Evolutionary conservation across 1,140 invertebrate genomes (phyloP), one percentile per base, ranked within the genome.

Genomic region (Orchesella cincta): DNA sequence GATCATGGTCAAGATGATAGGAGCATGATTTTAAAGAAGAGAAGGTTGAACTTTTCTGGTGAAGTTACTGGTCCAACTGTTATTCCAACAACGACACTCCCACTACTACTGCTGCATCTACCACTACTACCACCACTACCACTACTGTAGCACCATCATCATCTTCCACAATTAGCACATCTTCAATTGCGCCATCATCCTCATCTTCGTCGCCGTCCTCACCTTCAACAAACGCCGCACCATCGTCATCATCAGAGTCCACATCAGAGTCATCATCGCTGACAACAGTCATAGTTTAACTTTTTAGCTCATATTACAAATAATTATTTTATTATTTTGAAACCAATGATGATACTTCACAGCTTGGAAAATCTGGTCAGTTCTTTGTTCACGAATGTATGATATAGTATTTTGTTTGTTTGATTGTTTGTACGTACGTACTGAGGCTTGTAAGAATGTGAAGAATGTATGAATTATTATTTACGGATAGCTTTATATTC

Each of bases 311-410:
- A 31, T 18, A 3, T 57, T 57, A 57, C 29, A 67, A 67, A 31
- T 8, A 67, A 23, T 67, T 14, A 31, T 14, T 67, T 67, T 67
- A 31, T 18, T 18, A 67, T 31, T 31, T 2, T n/a, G 8, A 67
- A 67, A 67, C 31, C 31, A 67, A 31, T 67, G 26, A 46, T 12
- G 8, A 12, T 46, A 46, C 39, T 46, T 46, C 20, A 20, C 62
- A 67, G 62, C 62, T 67, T 67, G 62, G 62, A 67, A 62, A 67
- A 67, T 67, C 62, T 67, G 62, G 62, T 67, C 62, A 67, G 62
- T 67, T 33, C 23, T 57, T 57, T 57, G 8, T 46, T 18, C 5
- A 46, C 39, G 39, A 46, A 46, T 46, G 39, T 18, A 46, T 46
- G 39, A 46, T 46, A 46, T 46, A 5, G 39, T 46, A 5, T 46